phyloP scores from a whole-genome alignment of 2,888 invertebrate species.

The Ceriagrion tenellum region DNA sequence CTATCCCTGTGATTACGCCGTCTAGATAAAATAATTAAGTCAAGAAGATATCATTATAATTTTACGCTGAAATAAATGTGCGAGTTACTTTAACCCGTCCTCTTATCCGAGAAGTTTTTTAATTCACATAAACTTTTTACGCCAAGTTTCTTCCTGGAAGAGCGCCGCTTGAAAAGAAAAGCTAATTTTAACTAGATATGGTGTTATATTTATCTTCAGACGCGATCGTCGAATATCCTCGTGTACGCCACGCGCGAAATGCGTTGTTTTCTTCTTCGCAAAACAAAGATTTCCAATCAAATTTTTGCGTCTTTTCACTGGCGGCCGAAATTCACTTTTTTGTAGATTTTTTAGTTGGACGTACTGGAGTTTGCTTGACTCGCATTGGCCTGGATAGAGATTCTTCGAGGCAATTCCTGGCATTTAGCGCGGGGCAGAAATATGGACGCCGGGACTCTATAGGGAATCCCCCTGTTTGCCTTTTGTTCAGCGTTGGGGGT shows the following conservation, averaged over 20 bases:
- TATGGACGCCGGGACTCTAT: not conserved
- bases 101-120: not conserved
- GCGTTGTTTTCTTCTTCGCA: not conserved
- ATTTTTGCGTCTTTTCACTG: not conserved
- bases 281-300: not conserved
- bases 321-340: not conserved
- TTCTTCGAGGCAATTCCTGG: not conserved
- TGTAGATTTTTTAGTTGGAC: not conserved
- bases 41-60: not conserved
- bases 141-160: not conserved
- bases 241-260: not conserved
- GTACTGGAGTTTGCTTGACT: not conserved
- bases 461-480: not conserved
- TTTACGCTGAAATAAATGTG: not conserved
- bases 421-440: not conserved
- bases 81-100: not conserved
- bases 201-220: not conserved
- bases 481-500: not conserved
- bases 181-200: not conserved
- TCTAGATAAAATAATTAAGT: too few species aligned
- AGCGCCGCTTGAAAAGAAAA: not conserved
- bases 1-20: too few species aligned
- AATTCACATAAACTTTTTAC: not conserved
- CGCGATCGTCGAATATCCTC: not conserved
- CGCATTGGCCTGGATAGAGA: not conserved